Percentiles rank a stretch among this genome's conserved stretches.
Conservation (phyloP, 2,797 vertebrate species). For the Malurus leucopterus region DNA sequence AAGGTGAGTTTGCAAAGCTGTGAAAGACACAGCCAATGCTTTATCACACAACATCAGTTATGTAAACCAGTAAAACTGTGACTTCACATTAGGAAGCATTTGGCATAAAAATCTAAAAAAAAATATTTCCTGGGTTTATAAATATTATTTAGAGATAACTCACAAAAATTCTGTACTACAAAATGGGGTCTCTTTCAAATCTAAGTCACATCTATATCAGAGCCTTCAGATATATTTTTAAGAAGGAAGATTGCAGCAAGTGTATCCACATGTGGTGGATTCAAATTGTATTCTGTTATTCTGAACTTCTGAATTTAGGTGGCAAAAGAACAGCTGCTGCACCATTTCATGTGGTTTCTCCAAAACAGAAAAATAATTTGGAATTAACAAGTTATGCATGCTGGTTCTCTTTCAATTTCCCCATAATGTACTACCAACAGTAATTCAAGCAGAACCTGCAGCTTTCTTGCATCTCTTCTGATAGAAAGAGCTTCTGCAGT, state of each 20-base stretch:
- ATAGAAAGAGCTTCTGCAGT: background rate
- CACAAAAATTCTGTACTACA: background rate
- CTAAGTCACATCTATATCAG: background rate
- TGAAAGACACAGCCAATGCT: background rate
- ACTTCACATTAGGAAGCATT: background rate
- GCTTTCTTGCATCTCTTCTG: background rate
- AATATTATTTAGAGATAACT: background rate
- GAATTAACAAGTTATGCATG: background rate
- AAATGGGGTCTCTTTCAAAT: background rate
- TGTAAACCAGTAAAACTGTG: background rate
- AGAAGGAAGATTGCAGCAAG: background rate
- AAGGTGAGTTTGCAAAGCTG: background rate
- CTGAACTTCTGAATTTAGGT: background rate
- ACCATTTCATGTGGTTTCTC: background rate
- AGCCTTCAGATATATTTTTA: background rate
- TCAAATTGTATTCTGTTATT: background rate
- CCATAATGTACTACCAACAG: background rate
- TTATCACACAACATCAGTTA: background rate
- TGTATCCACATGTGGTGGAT: background rate
- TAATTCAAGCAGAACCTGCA: background rate
- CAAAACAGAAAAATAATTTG: background rate
- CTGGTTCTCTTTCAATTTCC: background rate
- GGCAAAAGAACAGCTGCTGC: background rate
- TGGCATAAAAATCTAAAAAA: background rate
- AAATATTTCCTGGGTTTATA: background rate